These are phyloP conservation scores for Sorex fumeus DNA, from an alignment of 2,113 vertebrate species.

Conservation along the genomic window DNA sequence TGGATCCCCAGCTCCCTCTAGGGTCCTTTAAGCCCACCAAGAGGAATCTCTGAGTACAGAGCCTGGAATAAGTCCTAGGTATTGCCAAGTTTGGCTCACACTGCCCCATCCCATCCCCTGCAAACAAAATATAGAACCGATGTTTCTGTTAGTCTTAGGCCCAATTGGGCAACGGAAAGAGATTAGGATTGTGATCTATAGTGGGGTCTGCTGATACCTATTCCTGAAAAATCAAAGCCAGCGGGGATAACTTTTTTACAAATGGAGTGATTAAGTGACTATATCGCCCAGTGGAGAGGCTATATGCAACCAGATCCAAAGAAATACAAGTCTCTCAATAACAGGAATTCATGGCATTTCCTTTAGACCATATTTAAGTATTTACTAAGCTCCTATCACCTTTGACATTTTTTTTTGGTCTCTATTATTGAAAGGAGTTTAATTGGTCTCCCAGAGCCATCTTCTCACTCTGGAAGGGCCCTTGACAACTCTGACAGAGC, in stretches of 20 bases:
- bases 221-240: neutral
- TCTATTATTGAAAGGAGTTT: neutral
- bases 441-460: neutral
- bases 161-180: neutral
- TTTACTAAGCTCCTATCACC: neutral
- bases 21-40: too few species aligned
- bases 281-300: neutral
- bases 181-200: neutral
- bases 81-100: too few species aligned
- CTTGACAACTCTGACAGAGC: neutral
- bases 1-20: too few species aligned
- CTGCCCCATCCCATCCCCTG: too few species aligned
- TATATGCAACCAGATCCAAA: neutral
- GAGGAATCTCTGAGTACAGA: too few species aligned
- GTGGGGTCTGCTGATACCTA: neutral
- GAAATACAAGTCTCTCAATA: neutral
- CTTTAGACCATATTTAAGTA: neutral
- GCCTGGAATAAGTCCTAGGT: too few species aligned
- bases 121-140: too few species aligned
- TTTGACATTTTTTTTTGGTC: neutral
- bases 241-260: neutral
- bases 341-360: neutral
- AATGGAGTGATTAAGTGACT: neutral
- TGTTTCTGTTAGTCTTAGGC: neutral
- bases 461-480: neutral